Evolutionary conservation across 2,888 invertebrate genomes (phyloP).

Genomic region (Lottia scabra): DNA sequence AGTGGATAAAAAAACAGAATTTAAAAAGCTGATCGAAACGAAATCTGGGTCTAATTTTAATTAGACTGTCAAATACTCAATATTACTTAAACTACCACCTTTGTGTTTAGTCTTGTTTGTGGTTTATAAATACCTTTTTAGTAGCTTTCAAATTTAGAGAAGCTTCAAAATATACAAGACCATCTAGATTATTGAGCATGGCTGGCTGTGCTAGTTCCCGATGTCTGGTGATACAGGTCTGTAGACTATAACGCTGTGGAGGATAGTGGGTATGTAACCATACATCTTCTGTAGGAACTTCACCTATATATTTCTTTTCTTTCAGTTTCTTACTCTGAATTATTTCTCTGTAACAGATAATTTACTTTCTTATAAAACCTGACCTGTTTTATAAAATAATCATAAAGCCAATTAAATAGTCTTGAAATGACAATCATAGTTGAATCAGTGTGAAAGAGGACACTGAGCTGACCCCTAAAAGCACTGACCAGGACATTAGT

Average conservation of each 20-base stretch:
- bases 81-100: too few relatives aligned
- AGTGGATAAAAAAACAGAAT: too few relatives aligned
- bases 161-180: constrained; percentile 51
- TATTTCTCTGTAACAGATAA: not conserved
- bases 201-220: constrained; percentile 57
- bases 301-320: constrained; percentile 19
- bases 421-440: too few relatives aligned
- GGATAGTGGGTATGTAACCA: constrained; percentile 55
- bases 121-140: constrained; percentile 54
- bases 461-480: too few relatives aligned
- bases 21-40: too few relatives aligned
- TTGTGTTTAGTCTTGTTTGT: too few relatives aligned
- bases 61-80: too few relatives aligned
- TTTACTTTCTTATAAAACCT: not conserved
- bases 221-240: constrained; percentile 52
- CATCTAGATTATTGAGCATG: constrained; percentile 57
- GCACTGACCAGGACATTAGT: too few relatives aligned
- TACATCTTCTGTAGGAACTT: constrained; percentile 54
- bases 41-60: too few relatives aligned
- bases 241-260: constrained; percentile 37
- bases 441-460: too few relatives aligned
- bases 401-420: too few relatives aligned
- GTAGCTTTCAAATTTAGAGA: constrained; percentile 52
- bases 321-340: constrained; percentile 15
- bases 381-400: not conserved